phyloP scores from a whole-genome alignment of 2,797 vertebrate genomes.

The Trichosurus vulpecula region DNA sequence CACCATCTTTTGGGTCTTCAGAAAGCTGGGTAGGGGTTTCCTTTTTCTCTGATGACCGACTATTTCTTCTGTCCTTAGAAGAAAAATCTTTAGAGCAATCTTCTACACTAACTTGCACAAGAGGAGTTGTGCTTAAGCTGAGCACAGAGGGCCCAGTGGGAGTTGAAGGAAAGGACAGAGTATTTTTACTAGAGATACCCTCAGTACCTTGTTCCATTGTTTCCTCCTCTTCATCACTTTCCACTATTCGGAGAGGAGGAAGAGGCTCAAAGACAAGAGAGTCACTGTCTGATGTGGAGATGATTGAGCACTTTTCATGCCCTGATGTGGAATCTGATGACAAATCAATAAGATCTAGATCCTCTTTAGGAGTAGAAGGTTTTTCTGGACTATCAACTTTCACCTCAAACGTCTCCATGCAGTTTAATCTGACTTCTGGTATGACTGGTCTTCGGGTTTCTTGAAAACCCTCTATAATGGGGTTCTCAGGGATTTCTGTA shows the following conservation, averaged over 20 bases:
- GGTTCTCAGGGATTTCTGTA: conserved; percentile 83
- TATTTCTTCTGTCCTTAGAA: conserved; percentile 81
- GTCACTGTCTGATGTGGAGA: conserved; percentile 97
- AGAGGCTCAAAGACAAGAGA: conserved; percentile 96
- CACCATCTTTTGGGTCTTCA: conserved; percentile 75
- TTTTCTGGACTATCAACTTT: conserved; percentile 88
- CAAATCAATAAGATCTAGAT: conserved; percentile 96
- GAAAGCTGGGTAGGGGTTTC: conserved; percentile 80
- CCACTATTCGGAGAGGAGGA: conserved; percentile 96
- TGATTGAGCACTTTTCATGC: conserved; percentile 94
- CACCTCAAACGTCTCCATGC: conserved; percentile 96
- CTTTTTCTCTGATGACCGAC: conserved; percentile 66
- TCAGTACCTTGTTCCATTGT: conserved; percentile 81
- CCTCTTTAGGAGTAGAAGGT: conserved; percentile 87
- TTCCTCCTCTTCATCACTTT: conserved; percentile 97
- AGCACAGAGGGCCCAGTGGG: conserved; percentile 83
- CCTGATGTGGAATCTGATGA: conserved; percentile 97
- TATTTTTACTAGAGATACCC: conserved; percentile 78
- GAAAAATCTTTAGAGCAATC: conserved; percentile 90
- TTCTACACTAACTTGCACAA: conserved; percentile 94
- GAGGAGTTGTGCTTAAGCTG: conserved; percentile 88
- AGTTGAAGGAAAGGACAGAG: conserved; percentile 83
- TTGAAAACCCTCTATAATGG: conserved; percentile 83
- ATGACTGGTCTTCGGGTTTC: conserved; percentile 90
- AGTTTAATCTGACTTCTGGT: conserved; percentile 96